phyloP scores from a whole-genome alignment of 2,113 vertebrate genomes.

The Amazona guildingii region DNA sequence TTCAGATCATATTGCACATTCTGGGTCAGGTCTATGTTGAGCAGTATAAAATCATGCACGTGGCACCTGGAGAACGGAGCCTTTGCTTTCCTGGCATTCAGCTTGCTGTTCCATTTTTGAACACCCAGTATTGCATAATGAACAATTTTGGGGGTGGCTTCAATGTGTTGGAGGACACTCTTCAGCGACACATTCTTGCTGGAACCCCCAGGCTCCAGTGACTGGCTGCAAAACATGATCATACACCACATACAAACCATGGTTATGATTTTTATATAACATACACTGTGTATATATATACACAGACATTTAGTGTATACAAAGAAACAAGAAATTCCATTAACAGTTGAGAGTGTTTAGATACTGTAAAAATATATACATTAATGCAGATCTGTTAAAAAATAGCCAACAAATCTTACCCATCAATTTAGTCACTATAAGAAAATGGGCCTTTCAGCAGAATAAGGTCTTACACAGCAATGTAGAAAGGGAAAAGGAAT shows the following conservation, averaged over 20 bases:
- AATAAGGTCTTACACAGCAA: neutral
- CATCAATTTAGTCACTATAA: neutral
- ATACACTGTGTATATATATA: too few relatives aligned
- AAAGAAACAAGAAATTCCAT: neutral
- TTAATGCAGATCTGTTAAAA: neutral
- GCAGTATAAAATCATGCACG: constrained; percentile 90
- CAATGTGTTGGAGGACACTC: constrained; percentile 89
- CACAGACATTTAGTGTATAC: too few relatives aligned
- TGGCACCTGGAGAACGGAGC: constrained; percentile 89
- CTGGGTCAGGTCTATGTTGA: constrained; percentile 95
- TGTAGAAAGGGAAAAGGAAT: neutral
- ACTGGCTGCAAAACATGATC: constrained; percentile 71
- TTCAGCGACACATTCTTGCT: constrained; percentile 90
- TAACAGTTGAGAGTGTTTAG: neutral
- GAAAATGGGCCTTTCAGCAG: neutral
- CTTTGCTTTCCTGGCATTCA: constrained; percentile 67
- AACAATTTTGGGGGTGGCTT: constrained; percentile 91
- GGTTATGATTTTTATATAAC: neutral
- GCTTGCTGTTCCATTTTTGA: constrained; percentile 89
- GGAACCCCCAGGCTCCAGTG: constrained; percentile 71
- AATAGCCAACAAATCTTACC: neutral
- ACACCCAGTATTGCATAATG: constrained; percentile 91
- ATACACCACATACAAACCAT: neutral
- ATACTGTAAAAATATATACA: neutral
- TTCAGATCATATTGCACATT: constrained; percentile 97